Base-by-base conservation (phyloP, 2,888 invertebrate species). In the Phalera bucephala region DNA sequence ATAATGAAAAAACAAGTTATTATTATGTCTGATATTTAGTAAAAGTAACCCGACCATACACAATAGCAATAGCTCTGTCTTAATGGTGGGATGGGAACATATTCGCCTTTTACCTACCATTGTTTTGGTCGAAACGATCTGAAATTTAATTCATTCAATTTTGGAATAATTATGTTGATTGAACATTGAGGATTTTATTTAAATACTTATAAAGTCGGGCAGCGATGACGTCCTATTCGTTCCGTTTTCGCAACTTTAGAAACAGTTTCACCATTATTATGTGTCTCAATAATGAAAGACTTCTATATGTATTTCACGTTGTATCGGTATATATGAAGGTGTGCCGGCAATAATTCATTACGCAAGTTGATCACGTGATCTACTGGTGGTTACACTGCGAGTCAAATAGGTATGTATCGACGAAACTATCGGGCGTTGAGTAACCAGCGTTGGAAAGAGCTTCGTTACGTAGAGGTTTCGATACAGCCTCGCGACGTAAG, bases 401-500 rank as follows among this genome's bases (percentile, higher is more conserved):
- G n/a, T 15, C 9, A 5, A 6, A 14, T 74, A 73, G 72, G 77
- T 61, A 74, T 80, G 76, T 84, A 87, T 84, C 78, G 82, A 78
- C 77, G 72, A 79, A 86, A 80, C 83, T 84, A 85, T 86, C 76
- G 72, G 69, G 74, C 76, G 76, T 88, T 88, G 86, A 75, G 88
- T 87, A 88, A 88, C 81, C 73, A 62, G 54, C 54, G 71, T 67
- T 85, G 80, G 86, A 85, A 86, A 86, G 84, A 88, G 85, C 81
- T 83, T 79, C 79, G 81, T 87, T 87, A 85, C 86, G 86, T 86
- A 81, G 79, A 82, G 70, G 84, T 87, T 87, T 87, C 84, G 79
- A 87, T 87, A 86, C 85, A 87, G 81, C 86, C 88, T 88, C 88
- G 88, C 86, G 76, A 75, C 73, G 79, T 88, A 84, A 87, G 88